phyloP scores from a whole-genome alignment of 2,888 invertebrate species.

The Nomada hirtipes region DNA sequence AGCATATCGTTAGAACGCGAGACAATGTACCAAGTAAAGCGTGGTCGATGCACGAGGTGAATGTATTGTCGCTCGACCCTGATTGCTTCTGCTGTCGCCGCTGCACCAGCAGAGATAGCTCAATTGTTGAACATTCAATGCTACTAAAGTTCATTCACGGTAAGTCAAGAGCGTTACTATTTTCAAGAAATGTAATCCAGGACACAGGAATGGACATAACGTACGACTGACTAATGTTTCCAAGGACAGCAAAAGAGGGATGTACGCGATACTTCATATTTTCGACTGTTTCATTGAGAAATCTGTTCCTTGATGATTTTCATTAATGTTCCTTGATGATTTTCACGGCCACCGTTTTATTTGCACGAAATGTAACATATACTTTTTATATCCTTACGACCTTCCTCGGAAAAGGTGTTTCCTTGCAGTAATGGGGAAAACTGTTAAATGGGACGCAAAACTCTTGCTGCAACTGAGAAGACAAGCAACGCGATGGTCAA shows the following conservation, averaged over 20 bases:
- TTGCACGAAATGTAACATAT: no score
- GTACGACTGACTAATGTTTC: background rate
- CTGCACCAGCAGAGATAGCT: constrained; percentile 75
- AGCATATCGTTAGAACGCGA: constrained; percentile 63
- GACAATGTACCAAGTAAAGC: constrained; percentile 69
- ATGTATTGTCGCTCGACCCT: constrained; percentile 78
- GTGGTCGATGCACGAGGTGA: constrained; percentile 74
- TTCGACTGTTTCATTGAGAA: no score
- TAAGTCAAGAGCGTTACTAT: constrained; percentile 54
- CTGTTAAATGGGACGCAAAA: background rate
- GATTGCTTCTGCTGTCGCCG: constrained; percentile 75
- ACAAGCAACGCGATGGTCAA: constrained; percentile 52
- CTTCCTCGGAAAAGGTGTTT: background rate
- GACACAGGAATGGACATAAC: background rate
- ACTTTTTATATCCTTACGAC: no score
- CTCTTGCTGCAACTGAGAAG: background rate
- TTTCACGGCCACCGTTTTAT: no score
- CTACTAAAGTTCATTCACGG: constrained; percentile 68
- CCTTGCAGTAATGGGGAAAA: background rate
- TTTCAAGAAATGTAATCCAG: constrained; percentile 29
- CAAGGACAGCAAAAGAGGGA: background rate
- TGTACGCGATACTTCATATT: no score
- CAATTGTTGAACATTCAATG: constrained; percentile 78
- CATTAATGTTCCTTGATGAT: no score
- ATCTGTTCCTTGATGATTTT: no score